Evolutionary conservation across 2,888 invertebrate species (phyloP).

Genomic region (Eumerus sabulonum): DNA sequence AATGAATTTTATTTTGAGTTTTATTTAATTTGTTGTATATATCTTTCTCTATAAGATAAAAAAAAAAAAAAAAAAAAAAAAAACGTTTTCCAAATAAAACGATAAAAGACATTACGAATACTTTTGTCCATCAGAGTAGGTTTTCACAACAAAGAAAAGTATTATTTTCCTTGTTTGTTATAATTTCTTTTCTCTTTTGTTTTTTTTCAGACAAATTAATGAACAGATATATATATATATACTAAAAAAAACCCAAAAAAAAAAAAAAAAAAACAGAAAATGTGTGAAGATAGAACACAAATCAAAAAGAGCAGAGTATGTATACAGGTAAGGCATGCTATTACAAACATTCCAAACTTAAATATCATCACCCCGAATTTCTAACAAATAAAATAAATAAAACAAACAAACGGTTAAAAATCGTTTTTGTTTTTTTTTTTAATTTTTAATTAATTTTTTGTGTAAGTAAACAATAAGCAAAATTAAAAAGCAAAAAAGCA

Average conservation of each 20-base stretch:
- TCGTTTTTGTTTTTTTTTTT: neutral
- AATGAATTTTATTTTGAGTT: no score
- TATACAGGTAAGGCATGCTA: constrained; percentile 52
- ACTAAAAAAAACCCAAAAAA: no score
- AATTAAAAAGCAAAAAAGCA: constrained; percentile 21
- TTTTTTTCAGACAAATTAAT: constrained; percentile 49
- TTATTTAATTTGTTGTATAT: no score
- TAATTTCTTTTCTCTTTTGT: constrained; percentile 4
- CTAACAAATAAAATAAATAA: constrained; percentile 34
- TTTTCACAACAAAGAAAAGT: constrained; percentile 28
- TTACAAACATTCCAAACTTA: constrained; percentile 38
- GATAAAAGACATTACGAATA: no score
- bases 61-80: no score
- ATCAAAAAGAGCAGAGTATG: constrained; percentile 50
- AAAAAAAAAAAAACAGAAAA: constrained; percentile 59
- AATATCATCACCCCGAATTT: constrained; percentile 35
- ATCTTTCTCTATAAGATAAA: no score
- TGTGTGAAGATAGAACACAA: constrained; percentile 60
- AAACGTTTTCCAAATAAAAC: no score
- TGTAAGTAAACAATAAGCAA: constrained; percentile 31
- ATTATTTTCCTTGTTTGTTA: constrained; percentile 33
- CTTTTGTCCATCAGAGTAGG: no score
- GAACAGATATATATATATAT: constrained; percentile 62
- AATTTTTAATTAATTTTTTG: no score
- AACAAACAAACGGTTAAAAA: constrained; percentile 19